phyloP scores from a whole-genome alignment of 2,888 invertebrate genomes.

The Escarpia spicata region DNA sequence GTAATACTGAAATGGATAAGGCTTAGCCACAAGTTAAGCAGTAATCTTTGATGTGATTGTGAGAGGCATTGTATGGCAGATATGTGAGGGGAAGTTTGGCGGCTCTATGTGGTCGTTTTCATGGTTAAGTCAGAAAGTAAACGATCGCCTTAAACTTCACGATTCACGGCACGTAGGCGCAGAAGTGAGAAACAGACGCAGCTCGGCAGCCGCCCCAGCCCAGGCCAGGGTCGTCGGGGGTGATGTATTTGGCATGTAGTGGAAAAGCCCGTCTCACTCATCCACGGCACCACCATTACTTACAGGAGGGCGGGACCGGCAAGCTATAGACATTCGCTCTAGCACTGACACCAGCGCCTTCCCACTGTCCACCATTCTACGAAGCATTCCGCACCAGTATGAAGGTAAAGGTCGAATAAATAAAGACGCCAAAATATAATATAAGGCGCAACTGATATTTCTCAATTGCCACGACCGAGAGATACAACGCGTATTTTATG shows the following conservation, averaged over 20 bases:
- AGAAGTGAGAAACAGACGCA: no score
- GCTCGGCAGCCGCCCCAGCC: no score
- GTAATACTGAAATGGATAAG: no score
- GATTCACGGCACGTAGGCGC: no score
- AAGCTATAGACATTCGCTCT: conserved; percentile 18
- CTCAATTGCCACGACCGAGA: not conserved
- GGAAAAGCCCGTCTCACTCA: not conserved
- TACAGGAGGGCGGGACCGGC: not conserved
- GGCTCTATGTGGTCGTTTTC: no score
- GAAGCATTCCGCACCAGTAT: conserved; percentile 24
- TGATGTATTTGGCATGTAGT: conserved; percentile 7
- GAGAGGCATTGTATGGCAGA: no score
- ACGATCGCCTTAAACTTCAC: no score
- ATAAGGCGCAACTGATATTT: not conserved
- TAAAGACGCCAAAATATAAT: not conserved
- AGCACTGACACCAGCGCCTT: conserved; percentile 18
- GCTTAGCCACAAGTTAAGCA: no score
- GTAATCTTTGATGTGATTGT: no score
- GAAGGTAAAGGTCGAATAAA: not conserved
- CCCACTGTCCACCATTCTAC: conserved; percentile 24
- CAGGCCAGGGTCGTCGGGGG: not conserved
- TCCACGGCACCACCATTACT: not conserved
- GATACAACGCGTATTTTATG: not conserved
- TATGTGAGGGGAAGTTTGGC: no score
- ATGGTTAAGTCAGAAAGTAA: no score